phyloP scores from a whole-genome alignment of 1,140 invertebrate species.

The Drosophila arawakana region DNA sequence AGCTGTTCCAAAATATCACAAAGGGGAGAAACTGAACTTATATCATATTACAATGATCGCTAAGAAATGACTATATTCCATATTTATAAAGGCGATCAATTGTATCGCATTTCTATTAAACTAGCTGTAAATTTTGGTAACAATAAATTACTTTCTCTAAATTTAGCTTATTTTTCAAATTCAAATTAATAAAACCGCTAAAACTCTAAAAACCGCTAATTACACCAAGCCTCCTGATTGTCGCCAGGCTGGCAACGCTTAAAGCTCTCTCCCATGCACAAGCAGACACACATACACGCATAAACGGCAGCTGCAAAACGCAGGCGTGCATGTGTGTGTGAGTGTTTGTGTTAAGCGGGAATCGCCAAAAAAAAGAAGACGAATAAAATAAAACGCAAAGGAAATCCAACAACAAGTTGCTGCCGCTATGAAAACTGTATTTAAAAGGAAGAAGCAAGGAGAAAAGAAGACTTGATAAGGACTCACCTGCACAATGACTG shows the following conservation, averaged over 20 bases:
- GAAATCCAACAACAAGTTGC: conserved; percentile 56
- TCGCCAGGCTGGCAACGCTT: conserved; percentile 53
- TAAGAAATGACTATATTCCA: conserved; percentile 1
- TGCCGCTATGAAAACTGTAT: conserved; percentile 16
- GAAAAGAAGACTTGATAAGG: background rate
- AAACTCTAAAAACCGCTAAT: conserved; percentile 7
- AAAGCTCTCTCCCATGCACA: conserved; percentile 23
- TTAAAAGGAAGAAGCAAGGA: background rate
- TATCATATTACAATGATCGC: conserved; percentile 52
- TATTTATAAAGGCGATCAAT: background rate
- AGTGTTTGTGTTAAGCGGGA: conserved; percentile 35
- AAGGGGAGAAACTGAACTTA: conserved; percentile 8
- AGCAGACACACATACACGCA: conserved; percentile 17
- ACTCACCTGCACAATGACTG: conserved; percentile 81
- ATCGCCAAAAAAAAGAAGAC: conserved; percentile 28
- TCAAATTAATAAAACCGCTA: background rate
- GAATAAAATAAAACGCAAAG: background rate
- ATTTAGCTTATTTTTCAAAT: too few relatives aligned
- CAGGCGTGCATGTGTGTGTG: conserved; percentile 29
- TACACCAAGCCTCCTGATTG: background rate
- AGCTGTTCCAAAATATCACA: conserved; percentile 50
- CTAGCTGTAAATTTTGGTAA: background rate
- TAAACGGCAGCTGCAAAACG: conserved; percentile 46
- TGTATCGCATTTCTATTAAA: background rate
- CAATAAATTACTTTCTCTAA: background rate